Percentiles rank a stretch among this genome's conserved stretches.
phyloP scores from a whole-genome alignment of 2,113 vertebrate genomes.

The Crotophaga sulcirostris region DNA sequence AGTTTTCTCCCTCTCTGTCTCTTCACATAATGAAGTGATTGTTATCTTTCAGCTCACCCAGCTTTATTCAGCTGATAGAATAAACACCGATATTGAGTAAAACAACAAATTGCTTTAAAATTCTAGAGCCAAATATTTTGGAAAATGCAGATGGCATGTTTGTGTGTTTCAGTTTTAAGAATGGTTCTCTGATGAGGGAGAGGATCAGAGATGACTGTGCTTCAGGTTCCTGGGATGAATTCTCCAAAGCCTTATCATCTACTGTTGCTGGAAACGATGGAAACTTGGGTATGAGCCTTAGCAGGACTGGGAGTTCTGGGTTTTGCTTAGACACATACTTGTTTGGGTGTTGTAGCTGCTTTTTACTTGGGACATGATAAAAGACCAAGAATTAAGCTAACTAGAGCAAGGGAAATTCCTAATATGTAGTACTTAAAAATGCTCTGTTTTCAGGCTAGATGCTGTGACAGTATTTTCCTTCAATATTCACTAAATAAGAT shows the following conservation, averaged over 20 bases:
- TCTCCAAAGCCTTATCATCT: constrained; percentile 80
- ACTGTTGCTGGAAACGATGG: constrained; percentile 87
- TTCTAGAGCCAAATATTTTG: neutral
- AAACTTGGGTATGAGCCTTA: constrained; percentile 81
- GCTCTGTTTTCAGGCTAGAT: neutral
- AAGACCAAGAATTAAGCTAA: neutral
- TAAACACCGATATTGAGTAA: neutral
- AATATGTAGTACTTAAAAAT: neutral
- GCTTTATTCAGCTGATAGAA: neutral
- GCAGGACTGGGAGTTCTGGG: neutral
- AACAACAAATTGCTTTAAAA: neutral
- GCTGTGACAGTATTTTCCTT: neutral
- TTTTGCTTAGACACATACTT: neutral
- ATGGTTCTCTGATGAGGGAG: constrained; percentile 93
- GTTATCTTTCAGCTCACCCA: neutral
- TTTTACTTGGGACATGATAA: neutral
- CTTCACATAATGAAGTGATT: neutral
- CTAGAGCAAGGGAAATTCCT: neutral
- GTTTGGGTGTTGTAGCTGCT: neutral
- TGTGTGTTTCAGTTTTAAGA: constrained; percentile 89
- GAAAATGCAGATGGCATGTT: neutral
- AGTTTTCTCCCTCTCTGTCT: neutral
- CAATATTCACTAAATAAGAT: neutral
- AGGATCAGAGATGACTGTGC: constrained; percentile 83
- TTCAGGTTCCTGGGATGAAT: constrained; percentile 87